A percentile compares a stretch with the other conserved stretches of the same genome.
Evolutionary conservation across 2,797 vertebrate genomes (phyloP).

Genomic region (Gorsachius magnificus): DNA sequence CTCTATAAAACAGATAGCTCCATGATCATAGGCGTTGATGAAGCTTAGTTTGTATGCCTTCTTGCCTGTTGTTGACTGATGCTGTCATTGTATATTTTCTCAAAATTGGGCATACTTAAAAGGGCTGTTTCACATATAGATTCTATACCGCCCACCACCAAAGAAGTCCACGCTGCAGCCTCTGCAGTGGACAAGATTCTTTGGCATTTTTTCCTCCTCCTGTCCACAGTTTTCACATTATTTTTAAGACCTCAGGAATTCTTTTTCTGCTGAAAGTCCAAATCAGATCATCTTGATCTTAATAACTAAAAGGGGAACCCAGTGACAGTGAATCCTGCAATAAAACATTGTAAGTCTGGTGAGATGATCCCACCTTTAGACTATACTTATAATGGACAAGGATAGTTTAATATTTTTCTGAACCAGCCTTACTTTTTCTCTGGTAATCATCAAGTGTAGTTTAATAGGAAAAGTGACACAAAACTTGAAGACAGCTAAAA

Average conservation of each 20-base stretch:
- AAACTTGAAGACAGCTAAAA: neutral
- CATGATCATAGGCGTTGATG: neutral
- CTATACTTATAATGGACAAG: neutral
- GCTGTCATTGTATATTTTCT: neutral
- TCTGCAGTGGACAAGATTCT: neutral
- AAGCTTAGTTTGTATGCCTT: neutral
- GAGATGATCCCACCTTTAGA: neutral
- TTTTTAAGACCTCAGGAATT: neutral
- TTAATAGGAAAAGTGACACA: neutral
- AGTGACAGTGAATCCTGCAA: neutral
- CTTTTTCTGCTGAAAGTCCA: neutral
- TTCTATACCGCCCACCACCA: neutral
- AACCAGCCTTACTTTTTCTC: neutral
- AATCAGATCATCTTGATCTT: neutral
- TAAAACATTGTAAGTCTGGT: neutral
- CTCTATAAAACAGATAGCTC: neutral
- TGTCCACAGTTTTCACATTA: neutral
- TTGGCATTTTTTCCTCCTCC: neutral
- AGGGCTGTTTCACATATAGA: neutral
- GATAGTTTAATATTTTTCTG: neutral
- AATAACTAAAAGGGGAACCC: neutral
- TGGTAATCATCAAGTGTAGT: neutral
- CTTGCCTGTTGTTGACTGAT: neutral
- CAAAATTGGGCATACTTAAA: neutral
- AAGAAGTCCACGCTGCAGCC: neutral